Evolutionary conservation across 1,140 invertebrate species (phyloP).

Genomic region (Bombus superbus): DNA sequence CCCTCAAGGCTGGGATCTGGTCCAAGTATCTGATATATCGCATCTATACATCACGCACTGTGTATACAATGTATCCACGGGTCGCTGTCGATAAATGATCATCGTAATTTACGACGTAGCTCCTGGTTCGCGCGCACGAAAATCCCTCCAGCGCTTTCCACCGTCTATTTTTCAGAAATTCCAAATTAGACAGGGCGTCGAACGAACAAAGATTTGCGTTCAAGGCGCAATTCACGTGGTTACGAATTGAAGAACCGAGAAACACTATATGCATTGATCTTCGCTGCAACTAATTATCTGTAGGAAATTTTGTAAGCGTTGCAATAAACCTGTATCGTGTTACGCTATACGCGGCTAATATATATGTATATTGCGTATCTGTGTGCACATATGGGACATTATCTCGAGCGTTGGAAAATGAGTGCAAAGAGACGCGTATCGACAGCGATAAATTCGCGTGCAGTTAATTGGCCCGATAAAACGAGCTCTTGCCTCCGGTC

Average conservation of each 20-base stretch:
- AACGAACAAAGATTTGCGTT: not conserved
- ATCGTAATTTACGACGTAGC: not conserved
- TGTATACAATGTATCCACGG: not conserved
- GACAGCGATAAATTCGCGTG: conserved; percentile 15
- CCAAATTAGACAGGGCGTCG: not conserved
- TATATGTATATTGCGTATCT: too few relatives aligned
- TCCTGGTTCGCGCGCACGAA: not conserved
- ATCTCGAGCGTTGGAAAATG: not conserved
- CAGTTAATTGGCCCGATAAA: conserved; percentile 18
- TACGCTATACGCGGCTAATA: not conserved
- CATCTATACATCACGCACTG: not conserved
- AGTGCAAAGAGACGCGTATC: conserved; percentile 1
- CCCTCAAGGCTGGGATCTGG: conserved; percentile 49
- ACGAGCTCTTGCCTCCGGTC: not conserved
- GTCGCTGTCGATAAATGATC: conserved; percentile 33
- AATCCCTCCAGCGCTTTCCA: too few relatives aligned
- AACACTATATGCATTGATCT: not conserved
- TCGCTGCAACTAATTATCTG: not conserved
- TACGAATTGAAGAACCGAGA: not conserved
- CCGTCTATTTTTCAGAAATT: not conserved
- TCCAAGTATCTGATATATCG: conserved; percentile 46
- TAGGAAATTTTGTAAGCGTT: not conserved
- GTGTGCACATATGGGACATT: not conserved
- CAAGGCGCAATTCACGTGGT: too few relatives aligned
- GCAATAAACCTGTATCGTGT: not conserved